A percentile compares a stretch with the other conserved stretches of the same genome.
Conservation (phyloP, 1,140 invertebrate genomes). For the Cherax quadricarinatus region DNA sequence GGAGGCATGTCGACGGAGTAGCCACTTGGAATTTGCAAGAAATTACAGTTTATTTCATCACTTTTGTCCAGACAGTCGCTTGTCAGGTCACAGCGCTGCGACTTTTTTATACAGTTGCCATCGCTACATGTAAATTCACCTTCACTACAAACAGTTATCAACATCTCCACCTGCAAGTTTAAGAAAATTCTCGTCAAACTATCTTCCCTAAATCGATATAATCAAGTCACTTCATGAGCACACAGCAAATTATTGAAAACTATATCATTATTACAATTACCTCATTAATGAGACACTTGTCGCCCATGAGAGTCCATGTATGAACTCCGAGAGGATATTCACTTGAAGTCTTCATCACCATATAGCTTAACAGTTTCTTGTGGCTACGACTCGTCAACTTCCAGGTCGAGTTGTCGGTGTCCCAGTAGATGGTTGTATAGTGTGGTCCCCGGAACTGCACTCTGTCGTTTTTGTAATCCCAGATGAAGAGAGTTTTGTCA, state of each 20-base stretch:
- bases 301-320: conserved; percentile 18
- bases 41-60: conserved; percentile 21
- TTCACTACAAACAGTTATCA: conserved; percentile 13
- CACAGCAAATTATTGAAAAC: too few species aligned
- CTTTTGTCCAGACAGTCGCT: conserved; percentile 20
- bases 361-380: not conserved
- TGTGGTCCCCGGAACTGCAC: conserved; percentile 1
- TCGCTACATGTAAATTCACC: conserved; percentile 25
- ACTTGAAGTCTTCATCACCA: not conserved
- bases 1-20: conserved; percentile 16
- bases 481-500: not conserved
- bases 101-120: conserved; percentile 25
- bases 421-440: not conserved
- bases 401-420: not conserved
- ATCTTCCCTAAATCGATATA: not conserved
- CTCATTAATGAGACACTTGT: not conserved
- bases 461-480: not conserved
- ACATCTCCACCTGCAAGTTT: not conserved
- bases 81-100: not conserved
- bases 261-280: not conserved
- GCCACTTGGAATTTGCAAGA: not conserved
- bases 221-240: not conserved
- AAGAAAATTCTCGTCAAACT: not conserved
- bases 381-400: not conserved
- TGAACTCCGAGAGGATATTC: conserved; percentile 28